These are phyloP conservation scores for Lasioglossum figueresi DNA, from an alignment of 2,888 invertebrate genomes.

Conservation along the genomic window DNA sequence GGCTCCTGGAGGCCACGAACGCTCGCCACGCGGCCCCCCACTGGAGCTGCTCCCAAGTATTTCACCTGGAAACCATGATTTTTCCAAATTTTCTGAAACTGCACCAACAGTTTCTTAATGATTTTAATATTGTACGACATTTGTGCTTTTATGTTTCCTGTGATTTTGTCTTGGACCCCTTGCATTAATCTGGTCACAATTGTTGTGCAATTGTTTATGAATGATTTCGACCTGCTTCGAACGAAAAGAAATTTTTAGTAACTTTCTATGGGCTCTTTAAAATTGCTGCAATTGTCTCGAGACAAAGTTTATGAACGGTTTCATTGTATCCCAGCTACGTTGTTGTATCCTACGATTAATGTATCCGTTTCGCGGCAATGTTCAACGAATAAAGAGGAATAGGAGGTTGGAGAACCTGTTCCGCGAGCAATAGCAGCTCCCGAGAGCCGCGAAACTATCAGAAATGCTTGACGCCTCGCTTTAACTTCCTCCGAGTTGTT, in stretches of 20 bases:
- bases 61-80: conserved; percentile 86
- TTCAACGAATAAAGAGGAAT: neutral
- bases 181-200: neutral
- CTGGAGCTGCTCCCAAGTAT: conserved; percentile 92
- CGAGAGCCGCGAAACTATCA: neutral
- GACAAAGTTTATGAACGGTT: too few relatives aligned
- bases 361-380: neutral
- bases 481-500: neutral
- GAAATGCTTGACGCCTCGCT: neutral
- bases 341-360: too few relatives aligned
- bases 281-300: too few relatives aligned
- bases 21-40: conserved; percentile 92
- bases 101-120: too few relatives aligned
- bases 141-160: too few relatives aligned
- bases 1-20: conserved; percentile 93
- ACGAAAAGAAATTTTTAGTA: too few relatives aligned
- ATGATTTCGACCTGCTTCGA: neutral
- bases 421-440: neutral
- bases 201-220: too few relatives aligned
- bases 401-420: neutral
- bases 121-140: too few relatives aligned
- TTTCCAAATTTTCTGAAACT: neutral
- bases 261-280: too few relatives aligned
- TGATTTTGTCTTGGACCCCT: too few relatives aligned
- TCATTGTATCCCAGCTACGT: too few relatives aligned